Conservation (phyloP, 2,113 vertebrate genomes). For the Oncorhynchus clarkii region DNA sequence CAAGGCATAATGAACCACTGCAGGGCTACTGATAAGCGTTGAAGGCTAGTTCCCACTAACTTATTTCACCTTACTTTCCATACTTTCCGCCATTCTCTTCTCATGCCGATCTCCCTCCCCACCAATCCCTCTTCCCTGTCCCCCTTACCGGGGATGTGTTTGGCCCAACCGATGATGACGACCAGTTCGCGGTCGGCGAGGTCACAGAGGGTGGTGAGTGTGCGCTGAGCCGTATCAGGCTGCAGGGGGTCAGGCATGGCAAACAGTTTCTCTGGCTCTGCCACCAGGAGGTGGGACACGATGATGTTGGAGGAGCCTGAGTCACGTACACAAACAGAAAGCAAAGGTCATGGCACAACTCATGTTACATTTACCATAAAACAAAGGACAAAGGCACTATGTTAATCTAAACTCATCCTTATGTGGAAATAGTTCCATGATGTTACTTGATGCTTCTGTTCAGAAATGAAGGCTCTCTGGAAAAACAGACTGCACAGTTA, state of each 20-base stretch:
- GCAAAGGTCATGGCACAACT: background rate
- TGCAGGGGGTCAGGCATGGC: constrained; percentile 89
- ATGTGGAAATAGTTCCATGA: background rate
- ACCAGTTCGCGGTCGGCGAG: constrained; percentile 90
- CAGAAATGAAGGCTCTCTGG: no score
- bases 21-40: background rate
- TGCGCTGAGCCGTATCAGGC: constrained; percentile 84
- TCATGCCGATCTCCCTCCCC: background rate
- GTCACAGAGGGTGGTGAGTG: constrained; percentile 87
- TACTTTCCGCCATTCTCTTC: background rate
- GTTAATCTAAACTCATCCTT: background rate
- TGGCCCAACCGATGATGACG: constrained; percentile 93
- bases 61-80: background rate
- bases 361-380: constrained; percentile 27
- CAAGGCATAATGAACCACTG: background rate
- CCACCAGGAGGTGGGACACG: constrained; percentile 88
- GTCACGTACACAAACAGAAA: background rate
- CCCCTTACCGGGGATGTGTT: constrained; percentile 86
- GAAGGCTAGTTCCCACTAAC: background rate
- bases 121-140: background rate
- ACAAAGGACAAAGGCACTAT: background rate
- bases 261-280: constrained; percentile 88
- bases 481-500: no score
- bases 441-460: no score
- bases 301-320: constrained; percentile 84